Percentiles rank a stretch among this genome's conserved stretches.
Conservation (phyloP, 2,797 vertebrate genomes). For the Peromyscus melanophrys region DNA sequence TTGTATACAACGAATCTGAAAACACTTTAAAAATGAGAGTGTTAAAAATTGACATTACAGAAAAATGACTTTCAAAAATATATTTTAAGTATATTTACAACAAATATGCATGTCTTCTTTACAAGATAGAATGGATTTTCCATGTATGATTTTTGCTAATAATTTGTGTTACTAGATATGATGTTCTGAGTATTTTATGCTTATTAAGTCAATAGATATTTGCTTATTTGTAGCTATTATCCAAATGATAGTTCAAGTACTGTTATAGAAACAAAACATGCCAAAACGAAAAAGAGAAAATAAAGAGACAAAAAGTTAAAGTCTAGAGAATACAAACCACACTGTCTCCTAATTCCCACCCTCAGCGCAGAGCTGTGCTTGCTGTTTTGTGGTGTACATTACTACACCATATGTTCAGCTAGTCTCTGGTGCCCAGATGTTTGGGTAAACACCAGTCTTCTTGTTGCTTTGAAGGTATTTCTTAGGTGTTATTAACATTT, state of each 20-base stretch:
- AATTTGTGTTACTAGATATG: slow-evolving; percentile 49
- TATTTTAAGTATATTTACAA: slow-evolving; percentile 61
- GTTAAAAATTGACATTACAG: slow-evolving; percentile 40
- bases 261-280: slow-evolving; percentile 32
- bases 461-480: background rate
- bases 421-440: background rate
- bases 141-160: background rate
- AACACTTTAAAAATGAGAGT: slow-evolving; percentile 1
- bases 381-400: background rate
- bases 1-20: slow-evolving; percentile 1
- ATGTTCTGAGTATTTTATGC: slow-evolving; percentile 22
- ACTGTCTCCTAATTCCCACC: background rate
- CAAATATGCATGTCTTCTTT: slow-evolving; percentile 53
- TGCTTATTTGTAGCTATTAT: slow-evolving; percentile 46
- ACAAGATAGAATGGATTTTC: slow-evolving; percentile 49
- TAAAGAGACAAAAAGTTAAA: background rate
- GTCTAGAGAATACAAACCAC: background rate
- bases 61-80: slow-evolving; percentile 55
- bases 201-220: slow-evolving; percentile 21
- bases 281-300: background rate
- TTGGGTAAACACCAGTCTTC: slow-evolving; percentile 18
- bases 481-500: background rate
- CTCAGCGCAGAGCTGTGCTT: background rate
- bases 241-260: slow-evolving; percentile 55
- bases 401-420: background rate